Conservation (phyloP, 2,113 vertebrate species). For the Oreochromis spilurus region DNA sequence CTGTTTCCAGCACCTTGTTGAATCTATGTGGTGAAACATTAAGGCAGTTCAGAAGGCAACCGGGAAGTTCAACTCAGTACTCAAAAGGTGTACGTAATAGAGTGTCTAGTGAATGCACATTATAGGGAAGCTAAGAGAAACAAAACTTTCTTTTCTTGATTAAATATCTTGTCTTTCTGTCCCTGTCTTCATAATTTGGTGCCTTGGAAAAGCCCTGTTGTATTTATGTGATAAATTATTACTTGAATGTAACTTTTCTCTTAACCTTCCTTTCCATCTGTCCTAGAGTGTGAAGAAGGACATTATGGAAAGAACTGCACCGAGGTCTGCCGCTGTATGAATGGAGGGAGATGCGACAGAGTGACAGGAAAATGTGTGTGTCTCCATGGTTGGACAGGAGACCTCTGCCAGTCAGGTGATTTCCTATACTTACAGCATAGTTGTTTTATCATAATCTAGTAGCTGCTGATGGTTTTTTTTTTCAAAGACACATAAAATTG, state of each 20-base stretch:
- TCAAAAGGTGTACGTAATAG: not conserved
- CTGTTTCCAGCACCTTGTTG: not conserved
- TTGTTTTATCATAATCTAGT: not conserved
- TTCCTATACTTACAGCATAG: not conserved
- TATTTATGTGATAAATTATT: not conserved
- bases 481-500: not conserved
- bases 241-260: not conserved
- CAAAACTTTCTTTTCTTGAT: not conserved
- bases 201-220: not conserved
- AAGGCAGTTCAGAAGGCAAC: not conserved
- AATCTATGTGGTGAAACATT: not conserved
- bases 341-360: constrained; percentile 36
- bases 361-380: constrained; percentile 37
- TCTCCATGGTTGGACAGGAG: constrained; percentile 48
- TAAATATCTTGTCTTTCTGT: not conserved
- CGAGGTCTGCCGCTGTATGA: constrained; percentile 22
- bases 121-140: not conserved
- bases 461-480: fast-evolving
- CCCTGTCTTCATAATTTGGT: not conserved
- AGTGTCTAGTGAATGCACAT: fast-evolving
- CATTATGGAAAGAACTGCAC: constrained; percentile 24
- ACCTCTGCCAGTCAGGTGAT: constrained; percentile 59
- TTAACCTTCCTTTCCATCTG: not conserved
- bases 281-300: constrained; percentile 51
- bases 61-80: not conserved